These are phyloP conservation scores for Ptilorrhoa leucosticta DNA, from an alignment of 2,113 vertebrate genomes.

Conservation along the genomic window DNA sequence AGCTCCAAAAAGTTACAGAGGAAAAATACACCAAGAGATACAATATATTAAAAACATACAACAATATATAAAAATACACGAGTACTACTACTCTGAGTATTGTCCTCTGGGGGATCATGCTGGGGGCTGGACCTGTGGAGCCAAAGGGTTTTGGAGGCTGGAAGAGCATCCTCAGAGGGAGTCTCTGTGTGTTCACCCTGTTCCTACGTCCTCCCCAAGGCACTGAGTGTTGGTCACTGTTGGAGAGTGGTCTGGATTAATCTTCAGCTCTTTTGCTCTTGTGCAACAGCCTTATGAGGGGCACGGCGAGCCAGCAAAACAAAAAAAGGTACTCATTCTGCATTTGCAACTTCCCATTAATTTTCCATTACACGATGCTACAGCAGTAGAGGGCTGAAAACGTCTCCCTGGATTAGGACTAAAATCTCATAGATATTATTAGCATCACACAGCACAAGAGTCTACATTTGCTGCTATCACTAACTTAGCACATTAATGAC, in stretches of 20 bases:
- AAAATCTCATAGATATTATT: constrained; percentile 19
- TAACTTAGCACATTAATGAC: constrained; percentile 23
- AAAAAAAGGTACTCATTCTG: background rate
- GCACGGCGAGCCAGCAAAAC: accelerated
- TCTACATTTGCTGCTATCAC: background rate
- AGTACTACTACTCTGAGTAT: background rate
- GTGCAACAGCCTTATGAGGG: background rate
- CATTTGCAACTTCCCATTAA: background rate
- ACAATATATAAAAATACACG: background rate
- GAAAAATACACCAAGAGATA: background rate
- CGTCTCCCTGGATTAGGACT: background rate
- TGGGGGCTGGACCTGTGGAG: background rate
- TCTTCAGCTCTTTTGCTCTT: background rate
- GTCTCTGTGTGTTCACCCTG: background rate
- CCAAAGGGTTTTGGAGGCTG: background rate
- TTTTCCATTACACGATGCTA: background rate
- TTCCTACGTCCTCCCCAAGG: background rate
- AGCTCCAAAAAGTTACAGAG: background rate
- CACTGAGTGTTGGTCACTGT: background rate
- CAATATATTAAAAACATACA: background rate
- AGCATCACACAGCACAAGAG: background rate
- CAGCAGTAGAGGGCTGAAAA: background rate
- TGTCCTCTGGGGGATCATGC: background rate
- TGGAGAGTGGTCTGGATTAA: background rate
- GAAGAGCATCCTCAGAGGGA: background rate